Base-by-base conservation (phyloP, 2,888 invertebrate genomes). In the Drosophila seclusa region DNA sequence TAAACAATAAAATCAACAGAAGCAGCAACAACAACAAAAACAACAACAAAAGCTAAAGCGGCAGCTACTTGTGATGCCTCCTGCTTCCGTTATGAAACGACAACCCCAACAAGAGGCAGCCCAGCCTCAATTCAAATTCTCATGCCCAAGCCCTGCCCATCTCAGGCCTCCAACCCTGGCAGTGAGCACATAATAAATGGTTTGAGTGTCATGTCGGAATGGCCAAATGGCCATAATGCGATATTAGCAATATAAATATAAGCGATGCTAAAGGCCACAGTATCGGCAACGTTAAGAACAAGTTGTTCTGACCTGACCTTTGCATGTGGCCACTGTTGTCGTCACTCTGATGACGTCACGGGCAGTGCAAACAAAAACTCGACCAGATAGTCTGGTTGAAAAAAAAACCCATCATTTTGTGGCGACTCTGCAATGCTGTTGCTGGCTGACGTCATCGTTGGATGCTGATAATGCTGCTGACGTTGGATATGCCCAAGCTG, bases 341-440 rank as follows among this genome's bases (percentile, higher is more conserved):
- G 83, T 83, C 86, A 83, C 69, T 48, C 42, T 36, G 69, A 68
- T 88, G 83, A 85, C 88, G 85, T 87, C 84, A 85, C 72, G 66
- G 54, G 42, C 32, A 45, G 27, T 27, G 72, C 75, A 78, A 80
- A 82, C 66, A 82, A 49, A 68, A 48, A 29, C n/a, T 21, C 16
- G 21, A n/a, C 55, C 38, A 53, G 42, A 68, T 77, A 71, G 69
- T 68, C 55, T 63, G 63, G 50, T 34, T 69, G 53, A 53, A 64
- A 10, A 11, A 18, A 18, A 24, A 31, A 11, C 32, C 66, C 69
- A 59, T n/a, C 52, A 58, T 62, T 31, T 62, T 27, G 45, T 58
- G 62, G 34, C 52, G n/a, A n/a, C 57, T 60, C 31, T 27, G 42
- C 13, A 29, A 21, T 40, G 45, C 36, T 63, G 50, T 24, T 38